Base-by-base conservation (phyloP, 2,888 invertebrate genomes). In the Amblyteles armatorius region DNA sequence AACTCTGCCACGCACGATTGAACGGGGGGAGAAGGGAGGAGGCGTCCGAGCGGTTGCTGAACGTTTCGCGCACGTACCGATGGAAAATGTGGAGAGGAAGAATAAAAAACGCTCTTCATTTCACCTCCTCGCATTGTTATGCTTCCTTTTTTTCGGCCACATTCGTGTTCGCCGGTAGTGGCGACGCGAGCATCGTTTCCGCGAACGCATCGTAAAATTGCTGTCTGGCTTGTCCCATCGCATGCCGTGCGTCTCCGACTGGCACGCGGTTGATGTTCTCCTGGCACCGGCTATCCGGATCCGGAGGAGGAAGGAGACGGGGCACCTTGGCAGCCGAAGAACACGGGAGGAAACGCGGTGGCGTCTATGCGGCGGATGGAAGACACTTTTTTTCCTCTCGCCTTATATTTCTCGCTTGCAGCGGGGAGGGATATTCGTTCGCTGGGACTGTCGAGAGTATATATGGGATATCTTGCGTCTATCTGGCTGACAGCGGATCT, bases 1-100 rank as follows among this genome's bases (percentile, higher is more conserved):
- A 83, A 63, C 73, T 74, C 29, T 79, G 74, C 74, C 79, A 79
- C 79, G 83, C 72, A 68, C 74, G 79, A 79, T 79, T 55, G 68
- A 69, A 69, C 83, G 73, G 52, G 22, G 33, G 44, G 71, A 55
- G 69, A 40, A 44, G 48, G 36, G 16, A 22, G n/a, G 44, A 48
- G 13, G 36, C 19, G 63, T 16, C 44, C 3, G 44, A 48, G 16
- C 71, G 44, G 50, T 16, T 26, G 60, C 16, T 29, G 29, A 26
- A 60, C 44, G 29, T 72, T 40, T 40, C 71, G 52, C 65, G 22
- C 72, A 48, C 44, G 48, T 13, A 79, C 60, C 52, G 44, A 26
- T 50, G 36, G 33, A 68, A 69, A 83, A 68, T 33, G 33, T 19
- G 36, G 44, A 3, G 44, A 48, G 44, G 13, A 57, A 9, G 4